Percentiles rank a stretch among this genome's conserved stretches.
Conservation (phyloP, 2,888 invertebrate genomes). For the Atrina japonica region DNA sequence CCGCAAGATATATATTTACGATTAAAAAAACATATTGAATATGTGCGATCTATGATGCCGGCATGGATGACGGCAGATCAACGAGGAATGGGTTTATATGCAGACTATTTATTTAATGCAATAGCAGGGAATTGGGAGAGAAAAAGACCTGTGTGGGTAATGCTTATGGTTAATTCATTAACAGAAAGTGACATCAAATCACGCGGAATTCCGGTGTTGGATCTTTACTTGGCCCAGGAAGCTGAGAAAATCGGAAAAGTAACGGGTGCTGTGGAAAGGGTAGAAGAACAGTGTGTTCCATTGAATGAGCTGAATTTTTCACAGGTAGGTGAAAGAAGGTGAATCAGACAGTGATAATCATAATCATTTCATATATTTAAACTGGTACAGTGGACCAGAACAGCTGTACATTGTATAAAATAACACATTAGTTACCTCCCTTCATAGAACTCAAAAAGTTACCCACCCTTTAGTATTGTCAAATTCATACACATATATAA, state of each 20-base stretch:
- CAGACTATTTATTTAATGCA: conserved; percentile 82
- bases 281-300: conserved; percentile 84
- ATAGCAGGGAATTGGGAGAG: conserved; percentile 83
- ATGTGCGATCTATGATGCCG: conserved; percentile 80
- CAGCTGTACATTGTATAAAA: too few species aligned
- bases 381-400: too few species aligned
- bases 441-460: too few species aligned
- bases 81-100: conserved; percentile 79
- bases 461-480: too few species aligned
- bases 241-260: conserved; percentile 81
- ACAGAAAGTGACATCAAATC: conserved; percentile 81
- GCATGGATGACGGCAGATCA: conserved; percentile 81
- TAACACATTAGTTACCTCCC: too few species aligned
- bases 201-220: conserved; percentile 82
- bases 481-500: too few species aligned
- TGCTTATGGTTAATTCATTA: conserved; percentile 83
- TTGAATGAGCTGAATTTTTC: conserved; percentile 82
- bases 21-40: conserved; percentile 81
- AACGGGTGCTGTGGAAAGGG: conserved; percentile 82
- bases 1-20: conserved; percentile 81
- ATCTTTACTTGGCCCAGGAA: conserved; percentile 83
- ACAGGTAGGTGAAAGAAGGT: too few species aligned
- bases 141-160: conserved; percentile 83
- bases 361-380: too few species aligned
- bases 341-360: too few species aligned